These are phyloP conservation scores for Eumaeus atala DNA, from an alignment of 1,140 invertebrate species.

Conservation along the genomic window DNA sequence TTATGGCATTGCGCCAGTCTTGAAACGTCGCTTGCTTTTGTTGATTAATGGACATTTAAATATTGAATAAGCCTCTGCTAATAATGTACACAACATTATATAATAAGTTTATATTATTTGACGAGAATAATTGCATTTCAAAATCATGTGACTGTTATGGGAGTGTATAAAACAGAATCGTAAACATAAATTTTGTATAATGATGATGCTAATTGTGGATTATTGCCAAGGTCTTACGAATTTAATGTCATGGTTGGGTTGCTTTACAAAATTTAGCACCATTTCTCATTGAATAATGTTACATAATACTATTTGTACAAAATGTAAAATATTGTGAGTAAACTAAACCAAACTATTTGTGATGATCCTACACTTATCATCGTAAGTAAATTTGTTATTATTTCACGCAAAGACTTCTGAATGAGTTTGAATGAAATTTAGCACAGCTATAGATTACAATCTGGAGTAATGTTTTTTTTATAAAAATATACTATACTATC, in stretches of 20 bases:
- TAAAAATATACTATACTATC: no score
- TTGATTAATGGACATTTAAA: conserved; percentile 24
- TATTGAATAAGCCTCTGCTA: conserved; percentile 33
- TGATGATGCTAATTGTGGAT: conserved; percentile 52
- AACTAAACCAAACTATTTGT: no score
- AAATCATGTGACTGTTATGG: conserved; percentile 42
- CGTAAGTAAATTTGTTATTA: no score
- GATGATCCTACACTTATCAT: no score
- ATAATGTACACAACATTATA: conserved; percentile 39
- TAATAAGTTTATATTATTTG: conserved; percentile 27
- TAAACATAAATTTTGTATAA: conserved; percentile 37
- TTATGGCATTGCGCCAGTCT: conserved; percentile 51
- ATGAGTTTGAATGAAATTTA: no score
- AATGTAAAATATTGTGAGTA: no score
- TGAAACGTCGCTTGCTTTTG: conserved; percentile 41
- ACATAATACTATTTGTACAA: no score
- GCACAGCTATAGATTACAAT: no score
- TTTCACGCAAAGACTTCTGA: no score
- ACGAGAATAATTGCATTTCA: conserved; percentile 30
- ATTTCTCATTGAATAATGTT: conserved; percentile 3
- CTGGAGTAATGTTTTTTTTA: no score
- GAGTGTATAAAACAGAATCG: conserved; percentile 24
- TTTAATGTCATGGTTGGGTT: conserved; percentile 48
- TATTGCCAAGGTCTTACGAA: conserved; percentile 60
- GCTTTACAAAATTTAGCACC: conserved; percentile 13